Conservation (phyloP, 1,140 invertebrate species). For the Ylistrum balloti region DNA sequence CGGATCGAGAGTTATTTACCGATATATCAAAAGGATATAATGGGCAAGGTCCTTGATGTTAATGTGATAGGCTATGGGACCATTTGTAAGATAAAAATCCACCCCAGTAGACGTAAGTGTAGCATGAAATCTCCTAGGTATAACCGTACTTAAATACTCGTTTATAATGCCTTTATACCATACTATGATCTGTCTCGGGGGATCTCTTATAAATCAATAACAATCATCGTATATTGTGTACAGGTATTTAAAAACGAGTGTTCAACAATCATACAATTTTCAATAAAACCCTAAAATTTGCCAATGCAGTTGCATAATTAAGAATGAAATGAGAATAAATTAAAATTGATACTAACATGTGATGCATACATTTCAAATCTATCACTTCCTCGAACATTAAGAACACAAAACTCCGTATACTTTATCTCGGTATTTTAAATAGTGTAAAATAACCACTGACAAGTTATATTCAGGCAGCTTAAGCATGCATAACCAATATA, state of each 20-base stretch:
- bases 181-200: not conserved
- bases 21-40: not conserved
- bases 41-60: slow-evolving; percentile 6
- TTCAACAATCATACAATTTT: not conserved
- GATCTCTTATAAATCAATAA: not conserved
- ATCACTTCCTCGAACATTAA: not conserved
- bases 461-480: not conserved
- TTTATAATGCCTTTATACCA: not conserved
- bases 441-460: not conserved
- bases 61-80: not conserved
- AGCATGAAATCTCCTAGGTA: not conserved
- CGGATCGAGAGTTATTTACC: not conserved
- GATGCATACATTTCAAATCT: not conserved
- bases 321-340: not conserved
- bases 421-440: not conserved
- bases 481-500: not conserved
- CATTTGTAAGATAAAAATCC: not conserved
- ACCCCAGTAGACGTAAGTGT: not conserved
- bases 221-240: not conserved
- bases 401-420: not conserved
- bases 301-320: not conserved
- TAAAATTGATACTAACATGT: not conserved
- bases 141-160: not conserved
- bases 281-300: not conserved
- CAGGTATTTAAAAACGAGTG: not conserved